Percentiles rank a stretch among this genome's conserved stretches.
Conservation (phyloP, 2,113 vertebrate genomes). For the Caloenas nicobarica region DNA sequence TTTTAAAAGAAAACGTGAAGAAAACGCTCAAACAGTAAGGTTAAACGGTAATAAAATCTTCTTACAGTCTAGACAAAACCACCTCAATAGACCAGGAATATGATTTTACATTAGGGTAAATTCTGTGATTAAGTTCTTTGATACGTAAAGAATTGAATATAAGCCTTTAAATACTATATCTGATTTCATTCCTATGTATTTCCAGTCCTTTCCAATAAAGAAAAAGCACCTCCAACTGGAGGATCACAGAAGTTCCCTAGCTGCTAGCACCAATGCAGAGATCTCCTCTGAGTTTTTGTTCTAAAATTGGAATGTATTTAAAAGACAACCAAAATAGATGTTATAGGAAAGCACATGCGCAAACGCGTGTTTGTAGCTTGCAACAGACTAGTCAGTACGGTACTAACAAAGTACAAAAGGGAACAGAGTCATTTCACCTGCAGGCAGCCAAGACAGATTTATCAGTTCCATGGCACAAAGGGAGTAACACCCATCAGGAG, state of each 20-base stretch:
- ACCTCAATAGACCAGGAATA: background rate
- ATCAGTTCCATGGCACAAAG: background rate
- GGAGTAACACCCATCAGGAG: background rate
- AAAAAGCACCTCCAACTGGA: background rate
- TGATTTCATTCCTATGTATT: background rate
- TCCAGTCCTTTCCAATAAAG: background rate
- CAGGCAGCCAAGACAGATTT: background rate
- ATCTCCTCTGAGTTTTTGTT: background rate
- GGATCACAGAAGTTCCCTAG: background rate
- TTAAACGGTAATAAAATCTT: conserved; percentile 23
- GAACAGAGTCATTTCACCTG: background rate
- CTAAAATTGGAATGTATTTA: background rate
- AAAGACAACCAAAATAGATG: background rate
- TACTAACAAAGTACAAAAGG: background rate
- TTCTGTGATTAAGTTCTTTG: background rate
- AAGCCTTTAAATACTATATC: background rate
- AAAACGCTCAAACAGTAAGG: background rate
- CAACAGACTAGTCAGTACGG: background rate
- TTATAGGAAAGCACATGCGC: background rate
- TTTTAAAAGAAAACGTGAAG: conserved; percentile 25
- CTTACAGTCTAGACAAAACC: background rate
- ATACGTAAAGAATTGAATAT: background rate
- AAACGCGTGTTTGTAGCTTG: background rate
- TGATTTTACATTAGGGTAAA: background rate
- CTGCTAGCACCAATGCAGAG: background rate